Base-by-base conservation (phyloP, 2,797 vertebrate species). In the Hippocampus kuda region DNA sequence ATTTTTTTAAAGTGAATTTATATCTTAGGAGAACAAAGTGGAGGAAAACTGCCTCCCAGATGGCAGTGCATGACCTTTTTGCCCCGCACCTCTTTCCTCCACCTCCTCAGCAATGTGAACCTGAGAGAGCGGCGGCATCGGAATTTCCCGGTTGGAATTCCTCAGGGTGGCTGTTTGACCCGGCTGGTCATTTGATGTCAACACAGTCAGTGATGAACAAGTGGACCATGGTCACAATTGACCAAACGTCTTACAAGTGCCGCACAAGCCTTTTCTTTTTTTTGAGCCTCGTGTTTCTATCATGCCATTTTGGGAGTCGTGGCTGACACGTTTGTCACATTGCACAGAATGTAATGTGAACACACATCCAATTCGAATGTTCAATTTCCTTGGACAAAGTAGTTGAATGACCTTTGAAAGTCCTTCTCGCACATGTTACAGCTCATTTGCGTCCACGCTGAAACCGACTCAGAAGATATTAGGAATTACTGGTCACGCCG, bases 141-240 rank as follows among this genome's bases (percentile, higher is more conserved):
- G 90, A 91, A 92, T 90, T 86, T 86, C 79, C 60, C 11, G 74
- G 80, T 79, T 78, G 81, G 85, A 90, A 92, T 91, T 89, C 88
- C 80, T 84, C 68, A 81, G 78, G 81, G 84, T 85, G 81, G 80
- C 79, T 69, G 51, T 86, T 90, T 91, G 91, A 91, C 89, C 89
- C 79, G 81, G 84, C 85, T 85, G 87, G 72, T 79, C 85, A 87
- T 86, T 89, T 84, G 77, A 80, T 83, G 82, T 86, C 84, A 83
- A 80, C 87, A 71, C 80, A 78, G 72, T 85, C 79, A 81, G 72
- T 85, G 78, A 86, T 86, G 85, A 87, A 78, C 85, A 84, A 85
- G 76, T 83, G 82, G 87, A 85, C 86, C 88, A 82, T 86, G 86
- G 79, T 81, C 86, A 87, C 88, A 76, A 64, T 70, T 73, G 73